These are phyloP conservation scores for Metridium senile DNA, from an alignment of 92 coral and sea anemone species.

Conservation along the genomic window DNA sequence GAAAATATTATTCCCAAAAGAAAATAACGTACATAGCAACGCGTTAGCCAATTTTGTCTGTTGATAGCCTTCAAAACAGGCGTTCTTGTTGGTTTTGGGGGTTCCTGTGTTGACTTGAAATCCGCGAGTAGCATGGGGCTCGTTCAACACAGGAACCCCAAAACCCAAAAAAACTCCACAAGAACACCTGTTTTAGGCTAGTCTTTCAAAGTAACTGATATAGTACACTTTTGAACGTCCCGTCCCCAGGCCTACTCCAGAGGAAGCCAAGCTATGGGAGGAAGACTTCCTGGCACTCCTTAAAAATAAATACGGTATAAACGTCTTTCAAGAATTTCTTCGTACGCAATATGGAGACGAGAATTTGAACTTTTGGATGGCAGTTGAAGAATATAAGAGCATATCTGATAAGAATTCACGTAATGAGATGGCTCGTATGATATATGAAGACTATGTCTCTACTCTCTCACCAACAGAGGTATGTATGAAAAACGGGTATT, in stretches of 20 bases:
- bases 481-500: neutral
- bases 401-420: slow-evolving; percentile 42
- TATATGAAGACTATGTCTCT: slow-evolving; percentile 94
- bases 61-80: too few species aligned
- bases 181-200: too few species aligned
- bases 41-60: too few species aligned
- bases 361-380: slow-evolving; percentile 93
- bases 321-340: slow-evolving; percentile 85
- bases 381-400: slow-evolving; percentile 86
- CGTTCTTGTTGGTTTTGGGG: too few species aligned
- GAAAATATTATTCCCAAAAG: too few species aligned
- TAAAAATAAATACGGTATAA: slow-evolving; percentile 76
- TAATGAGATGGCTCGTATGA: slow-evolving; percentile 76
- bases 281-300: slow-evolving; percentile 77
- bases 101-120: too few species aligned
- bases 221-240: neutral
- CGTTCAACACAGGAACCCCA: too few species aligned
- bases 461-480: slow-evolving; percentile 99
- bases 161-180: too few species aligned
- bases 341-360: slow-evolving; percentile 94
- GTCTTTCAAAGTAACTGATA: too few species aligned
- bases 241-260: slow-evolving; percentile 77
- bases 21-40: too few species aligned
- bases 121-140: too few species aligned
- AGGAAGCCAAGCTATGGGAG: slow-evolving; percentile 84